Base-by-base conservation (phyloP, 2,888 invertebrate species). In the Pycnomerus fuliginosus region DNA sequence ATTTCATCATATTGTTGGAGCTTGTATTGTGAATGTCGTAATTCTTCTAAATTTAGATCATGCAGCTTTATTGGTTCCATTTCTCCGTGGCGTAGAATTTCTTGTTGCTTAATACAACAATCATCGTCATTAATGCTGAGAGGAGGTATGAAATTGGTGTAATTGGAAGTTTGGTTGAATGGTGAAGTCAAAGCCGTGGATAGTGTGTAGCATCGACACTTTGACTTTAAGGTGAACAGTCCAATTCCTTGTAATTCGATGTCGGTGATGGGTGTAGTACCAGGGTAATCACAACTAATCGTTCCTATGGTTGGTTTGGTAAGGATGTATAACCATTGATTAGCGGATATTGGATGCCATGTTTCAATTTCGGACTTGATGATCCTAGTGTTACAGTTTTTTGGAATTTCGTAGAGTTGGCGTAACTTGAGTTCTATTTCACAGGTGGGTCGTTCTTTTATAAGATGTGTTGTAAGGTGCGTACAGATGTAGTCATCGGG, bases 291-390 rank as follows among this genome's bases (percentile, higher is more conserved):
- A 14, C 40, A 40, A 20, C 35, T 40, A 3, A 40, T 11, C 3
- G 39, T 34, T 4, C 33, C 40, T 11, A 38, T 38, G 3, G 22
- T 38, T 38, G 40, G 40, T 12, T 37, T 11, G 5, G 40, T 11
- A 2, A 40, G 5, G 4, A 40, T 13, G 28, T 25, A 42, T 3
- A 36, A 10, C 41, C 41, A 41, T 29, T 24, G 15, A 10, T 33
- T 33, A 8, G 29, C 17, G 13, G 28, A 28, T 30, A 43, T 1
- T 10, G 13, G 15, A 12, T 46, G 46, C 16, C 29, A 46, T 8
- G 43, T 42, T 36, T 46, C 38, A n/a, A 43, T 22, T 2, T 41
- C 17, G 11, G 40, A 24, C 33, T 43, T 44, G 11, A 50, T 32
- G 14, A 36, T 27, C 24, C 33, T 39, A n/a, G 33, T 37, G 12